Base-by-base conservation (phyloP, 2,888 invertebrate genomes). In the Hermaeophaga mercurialis region DNA sequence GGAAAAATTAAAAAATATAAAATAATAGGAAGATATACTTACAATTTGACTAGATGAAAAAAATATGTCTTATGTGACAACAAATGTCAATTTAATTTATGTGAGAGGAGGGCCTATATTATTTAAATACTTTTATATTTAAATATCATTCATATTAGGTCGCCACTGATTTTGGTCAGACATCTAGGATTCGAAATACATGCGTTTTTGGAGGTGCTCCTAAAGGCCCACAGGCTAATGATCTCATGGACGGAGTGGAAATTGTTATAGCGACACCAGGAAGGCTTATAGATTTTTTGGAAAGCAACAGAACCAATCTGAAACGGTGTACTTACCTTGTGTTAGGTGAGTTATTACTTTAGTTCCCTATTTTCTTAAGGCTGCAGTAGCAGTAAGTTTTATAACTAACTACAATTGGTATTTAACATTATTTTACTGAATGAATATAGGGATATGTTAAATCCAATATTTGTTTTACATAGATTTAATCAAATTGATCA, bases 141-240 rank as follows among this genome's bases (percentile, higher is more conserved):
- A 3, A 14, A 33, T 28, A 24, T 18, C 31, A 34, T 48, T 17
- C 22, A 11, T 41, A 14, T 3, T 43, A 94, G 84, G 96, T 98
- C 15, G 94, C 96, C 6, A 88, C 84, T 65, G 94, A 94, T 73
- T 98, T 96, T 80, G 96, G 96, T 44, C 85, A 90, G 57, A 87
- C 89, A 56, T 92, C 95, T 15, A 86, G 88, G 68, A 90, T 96
- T 24, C 84, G 92, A 34, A 94, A 94, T 77, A 94, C 94, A 0
- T 98, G 97, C 74, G 87, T 97, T 33, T 99, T 97, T 77, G 98
- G 98, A 38, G 98, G 98, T n/a, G 96, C 98, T 1, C 94, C 96
- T 0, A 97, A 96, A 77, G 94, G 93, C 24, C 93, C 93, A 6
- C 97, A 97, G 74, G 90, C 91, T 0, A 81, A 89, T 53, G 88